phyloP scores from a whole-genome alignment of 2,113 vertebrate species.

The Illadopsis cleaveri region DNA sequence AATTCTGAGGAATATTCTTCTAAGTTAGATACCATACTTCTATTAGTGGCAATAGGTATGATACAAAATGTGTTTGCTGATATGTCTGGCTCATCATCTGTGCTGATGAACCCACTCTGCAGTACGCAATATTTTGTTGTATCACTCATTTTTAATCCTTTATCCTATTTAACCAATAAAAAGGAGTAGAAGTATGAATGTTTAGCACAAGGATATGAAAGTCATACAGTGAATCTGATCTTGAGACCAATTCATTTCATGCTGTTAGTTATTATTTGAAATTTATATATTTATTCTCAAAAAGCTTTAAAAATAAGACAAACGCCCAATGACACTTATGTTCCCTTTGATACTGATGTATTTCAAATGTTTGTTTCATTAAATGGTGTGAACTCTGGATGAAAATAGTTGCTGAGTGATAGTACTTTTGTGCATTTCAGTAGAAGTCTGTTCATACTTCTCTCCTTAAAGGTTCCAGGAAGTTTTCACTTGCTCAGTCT shows the following conservation, averaged over 20 bases:
- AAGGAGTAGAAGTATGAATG: not conserved
- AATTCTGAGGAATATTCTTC: not conserved
- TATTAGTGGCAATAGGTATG: not conserved
- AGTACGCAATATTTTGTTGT: not conserved
- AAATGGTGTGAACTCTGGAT: not conserved
- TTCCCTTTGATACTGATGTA: not conserved
- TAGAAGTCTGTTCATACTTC: not conserved
- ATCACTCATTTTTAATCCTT: not conserved
- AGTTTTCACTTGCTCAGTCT: constrained; percentile 84
- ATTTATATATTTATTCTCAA: not conserved
- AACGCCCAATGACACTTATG: not conserved
- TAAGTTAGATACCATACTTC: not conserved
- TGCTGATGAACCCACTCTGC: not conserved
- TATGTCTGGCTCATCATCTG: not conserved
- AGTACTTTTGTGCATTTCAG: not conserved
- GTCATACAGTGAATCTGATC: not conserved
- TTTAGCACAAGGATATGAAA: not conserved
- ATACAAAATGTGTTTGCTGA: not conserved
- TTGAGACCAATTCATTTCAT: not conserved
- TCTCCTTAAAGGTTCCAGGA: constrained; percentile 78
- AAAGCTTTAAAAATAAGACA: not conserved
- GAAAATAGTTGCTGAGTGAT: not conserved
- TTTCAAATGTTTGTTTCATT: not conserved
- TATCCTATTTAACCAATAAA: not conserved
- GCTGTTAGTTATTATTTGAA: not conserved